Percentiles rank a stretch among this genome's conserved stretches.
These are phyloP conservation scores for Rhizomys pruinosus DNA, from an alignment of 2,113 vertebrate species.

Conservation along the genomic window DNA sequence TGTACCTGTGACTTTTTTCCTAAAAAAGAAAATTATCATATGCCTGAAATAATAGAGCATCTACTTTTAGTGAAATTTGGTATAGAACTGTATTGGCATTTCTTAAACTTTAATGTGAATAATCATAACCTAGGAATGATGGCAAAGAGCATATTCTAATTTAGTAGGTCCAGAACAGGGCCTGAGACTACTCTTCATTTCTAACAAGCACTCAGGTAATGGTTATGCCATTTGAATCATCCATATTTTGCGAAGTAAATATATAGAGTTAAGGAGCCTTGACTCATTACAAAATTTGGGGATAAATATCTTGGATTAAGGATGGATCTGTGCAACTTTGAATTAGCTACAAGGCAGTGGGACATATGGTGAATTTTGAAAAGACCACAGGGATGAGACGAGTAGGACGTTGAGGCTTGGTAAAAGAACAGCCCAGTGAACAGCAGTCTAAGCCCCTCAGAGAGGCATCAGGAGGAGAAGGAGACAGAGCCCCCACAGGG, in stretches of 20 bases:
- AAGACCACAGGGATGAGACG: not conserved
- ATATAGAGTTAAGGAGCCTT: not conserved
- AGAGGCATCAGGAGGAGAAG: not conserved
- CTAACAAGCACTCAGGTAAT: not conserved
- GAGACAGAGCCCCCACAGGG: too few relatives aligned
- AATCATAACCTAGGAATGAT: not conserved
- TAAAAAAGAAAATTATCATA: not conserved
- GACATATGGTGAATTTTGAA: not conserved
- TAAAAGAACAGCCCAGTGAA: not conserved
- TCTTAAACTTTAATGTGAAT: not conserved
- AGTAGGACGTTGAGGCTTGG: fast-evolving
- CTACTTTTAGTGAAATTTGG: not conserved
- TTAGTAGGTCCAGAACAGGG: not conserved
- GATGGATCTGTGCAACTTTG: not conserved
- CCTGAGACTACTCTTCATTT: not conserved
- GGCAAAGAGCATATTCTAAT: not conserved
- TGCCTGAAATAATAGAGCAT: not conserved
- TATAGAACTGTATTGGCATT: not conserved
- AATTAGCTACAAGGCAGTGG: not conserved
- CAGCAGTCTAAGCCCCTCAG: not conserved
- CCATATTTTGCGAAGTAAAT: not conserved
- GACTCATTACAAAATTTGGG: not conserved
- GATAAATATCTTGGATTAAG: not conserved
- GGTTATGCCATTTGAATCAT: not conserved
- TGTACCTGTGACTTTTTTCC: not conserved